These are phyloP conservation scores for Egretta garzetta DNA, from an alignment of 2,113 vertebrate species.

Conservation along the genomic window DNA sequence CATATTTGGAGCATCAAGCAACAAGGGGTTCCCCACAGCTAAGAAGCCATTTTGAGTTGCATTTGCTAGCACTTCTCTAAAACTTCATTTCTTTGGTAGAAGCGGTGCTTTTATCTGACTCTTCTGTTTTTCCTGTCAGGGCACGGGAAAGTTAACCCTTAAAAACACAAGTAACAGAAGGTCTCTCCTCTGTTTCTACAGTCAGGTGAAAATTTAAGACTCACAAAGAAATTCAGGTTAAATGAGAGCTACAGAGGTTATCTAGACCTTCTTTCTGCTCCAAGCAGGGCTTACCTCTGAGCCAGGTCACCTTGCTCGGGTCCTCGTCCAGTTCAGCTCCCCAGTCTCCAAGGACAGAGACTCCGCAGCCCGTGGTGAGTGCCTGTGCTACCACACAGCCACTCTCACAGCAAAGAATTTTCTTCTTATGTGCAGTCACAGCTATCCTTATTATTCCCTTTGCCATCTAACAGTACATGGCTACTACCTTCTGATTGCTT, in stretches of 20 bases:
- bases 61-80: neutral
- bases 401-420: neutral
- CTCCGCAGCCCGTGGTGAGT: neutral
- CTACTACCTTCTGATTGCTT: neutral
- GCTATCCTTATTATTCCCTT: neutral
- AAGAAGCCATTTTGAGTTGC: neutral
- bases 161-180: neutral
- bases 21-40: neutral
- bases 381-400: neutral
- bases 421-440: neutral
- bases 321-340: neutral
- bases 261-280: neutral
- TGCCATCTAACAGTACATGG: neutral
- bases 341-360: neutral
- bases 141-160: neutral
- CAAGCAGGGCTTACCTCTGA: neutral
- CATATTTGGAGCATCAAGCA: neutral
- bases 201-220: neutral
- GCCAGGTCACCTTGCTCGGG: neutral
- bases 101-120: neutral
- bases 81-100: neutral
- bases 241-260: neutral
- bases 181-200: neutral
- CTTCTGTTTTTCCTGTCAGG: neutral
- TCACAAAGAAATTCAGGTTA: neutral